Conservation (phyloP, 2,797 vertebrate genomes). For the Rhodeus uyekii region DNA sequence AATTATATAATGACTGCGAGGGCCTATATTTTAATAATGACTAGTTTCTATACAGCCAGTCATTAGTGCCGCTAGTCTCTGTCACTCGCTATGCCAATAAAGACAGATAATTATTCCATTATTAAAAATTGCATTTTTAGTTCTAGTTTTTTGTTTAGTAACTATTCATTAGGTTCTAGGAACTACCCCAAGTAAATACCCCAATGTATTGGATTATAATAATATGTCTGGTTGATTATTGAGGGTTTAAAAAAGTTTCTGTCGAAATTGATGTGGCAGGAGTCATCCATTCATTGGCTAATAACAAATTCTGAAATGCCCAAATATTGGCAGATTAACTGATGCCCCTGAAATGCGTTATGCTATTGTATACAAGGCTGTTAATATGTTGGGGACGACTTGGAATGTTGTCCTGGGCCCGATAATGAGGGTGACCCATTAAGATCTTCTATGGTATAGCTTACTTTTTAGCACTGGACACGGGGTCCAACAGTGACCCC, state of each 20-base stretch:
- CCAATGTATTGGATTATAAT: background rate
- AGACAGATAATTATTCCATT: background rate
- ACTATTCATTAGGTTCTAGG: background rate
- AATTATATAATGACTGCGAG: too few relatives aligned
- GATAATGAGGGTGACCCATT: background rate
- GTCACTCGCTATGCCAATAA: background rate
- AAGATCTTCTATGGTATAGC: background rate
- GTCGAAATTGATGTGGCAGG: background rate
- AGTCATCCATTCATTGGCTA: too few relatives aligned
- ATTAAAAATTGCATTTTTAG: background rate
- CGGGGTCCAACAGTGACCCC: too few relatives aligned
- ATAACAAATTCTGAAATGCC: background rate
- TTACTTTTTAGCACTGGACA: background rate
- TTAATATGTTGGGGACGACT: background rate
- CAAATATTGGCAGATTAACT: background rate
- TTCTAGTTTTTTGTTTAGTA: background rate
- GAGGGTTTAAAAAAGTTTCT: background rate
- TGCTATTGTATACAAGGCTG: background rate
- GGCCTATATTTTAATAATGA: too few relatives aligned
- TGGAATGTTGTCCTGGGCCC: background rate
- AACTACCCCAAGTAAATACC: background rate
- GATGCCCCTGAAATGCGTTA: background rate
- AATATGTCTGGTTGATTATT: background rate
- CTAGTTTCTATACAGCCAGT: background rate
- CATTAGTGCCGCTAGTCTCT: background rate